phyloP scores from a whole-genome alignment of 2,888 invertebrate genomes.

The Trachelus iudaicus region DNA sequence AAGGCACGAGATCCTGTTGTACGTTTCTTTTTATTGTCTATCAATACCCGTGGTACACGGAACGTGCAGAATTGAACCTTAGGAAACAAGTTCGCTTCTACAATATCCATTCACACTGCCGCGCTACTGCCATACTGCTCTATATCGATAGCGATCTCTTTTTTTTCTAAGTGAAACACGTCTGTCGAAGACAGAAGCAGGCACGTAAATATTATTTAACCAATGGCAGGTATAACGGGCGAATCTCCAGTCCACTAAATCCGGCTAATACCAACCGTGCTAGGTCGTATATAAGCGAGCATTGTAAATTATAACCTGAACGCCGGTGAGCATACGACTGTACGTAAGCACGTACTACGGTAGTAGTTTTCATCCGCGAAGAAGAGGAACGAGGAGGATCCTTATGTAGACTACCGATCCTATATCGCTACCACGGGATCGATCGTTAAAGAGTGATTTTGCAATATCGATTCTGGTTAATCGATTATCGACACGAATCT shows the following conservation, averaged over 20 bases:
- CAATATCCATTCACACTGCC: neutral
- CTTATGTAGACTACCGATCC: neutral
- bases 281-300: neutral
- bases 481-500: neutral
- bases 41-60: neutral
- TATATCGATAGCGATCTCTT: constrained; percentile 1
- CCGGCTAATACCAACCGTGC: neutral
- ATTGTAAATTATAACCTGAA: neutral
- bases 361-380: neutral
- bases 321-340: neutral
- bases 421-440: neutral
- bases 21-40: neutral
- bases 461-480: neutral
- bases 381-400: neutral
- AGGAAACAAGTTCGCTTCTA: neutral
- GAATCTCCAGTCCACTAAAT: neutral
- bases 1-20: neutral
- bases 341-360: neutral
- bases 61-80: neutral
- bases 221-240: neutral
- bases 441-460: neutral
- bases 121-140: constrained; percentile 2
- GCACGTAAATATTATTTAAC: constrained; percentile 1
- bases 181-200: neutral
- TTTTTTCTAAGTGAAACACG: neutral